These are phyloP conservation scores for Mastigias papua DNA, from an alignment of 30 jellyfish, hydroid and myxozoan species.

Conservation along the genomic window DNA sequence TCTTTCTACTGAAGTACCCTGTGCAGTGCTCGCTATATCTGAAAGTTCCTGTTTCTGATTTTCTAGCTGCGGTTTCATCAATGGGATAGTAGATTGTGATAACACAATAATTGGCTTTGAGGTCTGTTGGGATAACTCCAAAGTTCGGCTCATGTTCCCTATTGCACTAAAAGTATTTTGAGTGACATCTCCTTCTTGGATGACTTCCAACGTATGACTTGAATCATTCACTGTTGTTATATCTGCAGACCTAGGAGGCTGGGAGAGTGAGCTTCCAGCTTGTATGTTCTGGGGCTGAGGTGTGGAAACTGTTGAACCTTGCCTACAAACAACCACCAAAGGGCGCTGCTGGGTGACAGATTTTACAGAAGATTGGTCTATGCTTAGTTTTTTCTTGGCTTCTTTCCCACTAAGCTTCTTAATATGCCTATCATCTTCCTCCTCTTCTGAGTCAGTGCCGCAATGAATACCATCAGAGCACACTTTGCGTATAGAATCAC, in stretches of 20 bases:
- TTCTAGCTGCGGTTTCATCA: neutral
- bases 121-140: conserved; percentile 7
- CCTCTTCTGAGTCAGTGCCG: conserved; percentile 85
- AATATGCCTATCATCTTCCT: neutral
- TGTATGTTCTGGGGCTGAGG: neutral
- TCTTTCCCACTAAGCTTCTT: neutral
- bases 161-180: conserved; percentile 34
- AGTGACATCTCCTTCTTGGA: conserved; percentile 73
- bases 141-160: conserved; percentile 49
- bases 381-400: neutral
- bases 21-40: neutral
- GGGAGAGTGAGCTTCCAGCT: neutral
- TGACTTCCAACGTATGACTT: conserved; percentile 59
- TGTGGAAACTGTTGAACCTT: neutral
- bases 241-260: neutral
- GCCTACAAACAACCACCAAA: conserved; percentile 34
- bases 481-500: neutral
- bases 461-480: conserved; percentile 84
- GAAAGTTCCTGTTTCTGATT: neutral
- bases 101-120: neutral
- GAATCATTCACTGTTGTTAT: conserved; percentile 4
- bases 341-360: conserved; percentile 7
- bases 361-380: neutral
- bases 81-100: neutral
- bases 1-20: neutral